These are phyloP conservation scores for Drosophila kohkoa DNA, from an alignment of 1,140 invertebrate genomes.

Conservation along the genomic window DNA sequence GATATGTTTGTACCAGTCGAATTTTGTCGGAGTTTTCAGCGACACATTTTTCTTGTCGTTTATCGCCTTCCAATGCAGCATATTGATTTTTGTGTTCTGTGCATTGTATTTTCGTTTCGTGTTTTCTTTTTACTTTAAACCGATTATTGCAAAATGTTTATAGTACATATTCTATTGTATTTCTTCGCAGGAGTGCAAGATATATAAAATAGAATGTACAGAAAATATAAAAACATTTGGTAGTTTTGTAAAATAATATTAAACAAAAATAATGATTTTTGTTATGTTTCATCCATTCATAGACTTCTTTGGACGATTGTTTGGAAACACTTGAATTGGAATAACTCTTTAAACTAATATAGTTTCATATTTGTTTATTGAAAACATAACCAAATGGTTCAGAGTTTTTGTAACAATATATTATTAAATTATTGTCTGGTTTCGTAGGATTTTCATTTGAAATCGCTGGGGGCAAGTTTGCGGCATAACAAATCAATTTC, in stretches of 20 bases:
- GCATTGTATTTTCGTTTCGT: neutral
- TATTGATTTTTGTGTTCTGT: slow-evolving; percentile 61
- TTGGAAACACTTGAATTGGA: neutral
- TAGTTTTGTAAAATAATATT: no score
- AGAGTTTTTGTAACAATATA: slow-evolving; percentile 33
- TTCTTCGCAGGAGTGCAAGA: neutral
- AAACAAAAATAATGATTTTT: no score
- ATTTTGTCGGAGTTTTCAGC: slow-evolving; percentile 30
- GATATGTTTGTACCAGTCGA: no score
- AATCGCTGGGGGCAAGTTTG: slow-evolving; percentile 50
- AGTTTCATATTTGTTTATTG: neutral
- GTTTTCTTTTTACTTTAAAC: slow-evolving; percentile 29
- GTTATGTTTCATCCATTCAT: no score
- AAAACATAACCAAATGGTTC: neutral
- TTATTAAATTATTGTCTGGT: slow-evolving; percentile 14
- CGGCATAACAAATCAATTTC: slow-evolving; percentile 72
- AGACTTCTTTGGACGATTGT: no score
- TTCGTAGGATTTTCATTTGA: slow-evolving; percentile 27
- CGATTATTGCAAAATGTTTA: slow-evolving; percentile 46
- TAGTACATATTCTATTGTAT: slow-evolving; percentile 9
- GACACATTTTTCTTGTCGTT: slow-evolving; percentile 31
- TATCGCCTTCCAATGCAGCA: slow-evolving; percentile 60
- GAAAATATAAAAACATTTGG: no score
- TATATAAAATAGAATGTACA: no score
- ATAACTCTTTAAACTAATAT: no score